A percentile compares a stretch with the other conserved stretches of the same genome.
Evolutionary conservation across 2,797 vertebrate species (phyloP).

Genomic region (Heteromormyrus szaboi): DNA sequence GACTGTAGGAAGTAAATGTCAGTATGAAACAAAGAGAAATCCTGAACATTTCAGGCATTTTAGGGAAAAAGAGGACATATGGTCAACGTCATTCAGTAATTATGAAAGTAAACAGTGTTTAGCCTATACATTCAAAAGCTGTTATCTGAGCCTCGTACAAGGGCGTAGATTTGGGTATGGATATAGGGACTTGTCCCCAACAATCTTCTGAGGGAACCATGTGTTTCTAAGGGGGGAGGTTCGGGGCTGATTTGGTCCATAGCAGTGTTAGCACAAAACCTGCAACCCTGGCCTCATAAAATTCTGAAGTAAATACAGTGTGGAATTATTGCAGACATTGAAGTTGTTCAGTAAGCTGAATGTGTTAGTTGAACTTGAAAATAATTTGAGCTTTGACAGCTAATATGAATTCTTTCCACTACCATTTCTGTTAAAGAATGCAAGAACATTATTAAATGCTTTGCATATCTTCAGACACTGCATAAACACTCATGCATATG

Average conservation of each 20-base stretch:
- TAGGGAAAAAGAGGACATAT: neutral
- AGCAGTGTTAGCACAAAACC: neutral
- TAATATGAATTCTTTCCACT: neutral
- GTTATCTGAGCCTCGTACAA: neutral
- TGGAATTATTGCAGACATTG: neutral
- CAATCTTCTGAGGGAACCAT: neutral
- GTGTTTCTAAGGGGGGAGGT: neutral
- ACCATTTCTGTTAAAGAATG: neutral
- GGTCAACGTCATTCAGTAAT: neutral
- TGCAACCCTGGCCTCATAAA: neutral
- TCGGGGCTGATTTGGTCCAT: neutral
- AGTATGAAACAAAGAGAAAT: neutral
- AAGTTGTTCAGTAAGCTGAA: neutral
- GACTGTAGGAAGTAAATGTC: neutral
- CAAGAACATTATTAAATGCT: neutral
- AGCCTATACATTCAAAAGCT: neutral
- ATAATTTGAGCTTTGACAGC: neutral
- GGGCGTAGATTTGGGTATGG: neutral
- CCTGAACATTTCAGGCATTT: neutral
- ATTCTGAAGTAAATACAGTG: neutral
- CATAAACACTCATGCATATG: constrained; percentile 1
- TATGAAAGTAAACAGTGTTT: neutral
- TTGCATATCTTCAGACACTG: neutral
- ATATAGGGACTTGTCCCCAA: neutral
- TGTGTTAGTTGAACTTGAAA: neutral